Conservation (phyloP, 2,888 invertebrate genomes). For the Gerris lacustris region DNA sequence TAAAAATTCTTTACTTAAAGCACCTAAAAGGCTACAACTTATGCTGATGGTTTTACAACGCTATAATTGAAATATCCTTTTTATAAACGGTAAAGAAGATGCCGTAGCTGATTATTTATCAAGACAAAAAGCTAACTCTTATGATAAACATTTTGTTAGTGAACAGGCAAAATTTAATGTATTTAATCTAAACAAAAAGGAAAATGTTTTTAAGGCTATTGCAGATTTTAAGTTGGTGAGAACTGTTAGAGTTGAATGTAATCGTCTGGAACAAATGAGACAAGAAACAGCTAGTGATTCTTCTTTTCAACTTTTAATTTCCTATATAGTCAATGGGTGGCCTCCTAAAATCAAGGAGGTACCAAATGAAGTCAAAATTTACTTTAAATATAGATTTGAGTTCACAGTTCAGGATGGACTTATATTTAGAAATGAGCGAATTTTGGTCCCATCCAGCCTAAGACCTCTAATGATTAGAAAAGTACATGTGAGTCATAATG, state of each 20-base stretch:
- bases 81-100: neutral
- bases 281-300: neutral
- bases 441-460: neutral
- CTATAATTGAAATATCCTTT: neutral
- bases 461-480: neutral
- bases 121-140: neutral
- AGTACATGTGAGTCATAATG: slow-evolving; percentile 1
- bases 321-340: neutral
- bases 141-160: neutral
- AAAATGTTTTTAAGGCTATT: neutral
- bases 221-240: neutral
- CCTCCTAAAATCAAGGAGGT: neutral
- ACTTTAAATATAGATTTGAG: neutral
- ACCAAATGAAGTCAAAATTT: neutral
- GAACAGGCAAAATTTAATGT: neutral
- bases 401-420: neutral
- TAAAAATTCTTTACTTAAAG: slow-evolving; percentile 5
- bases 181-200: neutral
- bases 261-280: neutral
- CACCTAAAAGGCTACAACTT: neutral
- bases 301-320: neutral
- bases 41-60: neutral
- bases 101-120: neutral
- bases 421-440: neutral
- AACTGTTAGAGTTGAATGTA: neutral